A percentile compares a stretch with the other conserved stretches of the same genome.
These are phyloP conservation scores for Anastatus disparis DNA, from an alignment of 1,140 invertebrate genomes.

Conservation along the genomic window DNA sequence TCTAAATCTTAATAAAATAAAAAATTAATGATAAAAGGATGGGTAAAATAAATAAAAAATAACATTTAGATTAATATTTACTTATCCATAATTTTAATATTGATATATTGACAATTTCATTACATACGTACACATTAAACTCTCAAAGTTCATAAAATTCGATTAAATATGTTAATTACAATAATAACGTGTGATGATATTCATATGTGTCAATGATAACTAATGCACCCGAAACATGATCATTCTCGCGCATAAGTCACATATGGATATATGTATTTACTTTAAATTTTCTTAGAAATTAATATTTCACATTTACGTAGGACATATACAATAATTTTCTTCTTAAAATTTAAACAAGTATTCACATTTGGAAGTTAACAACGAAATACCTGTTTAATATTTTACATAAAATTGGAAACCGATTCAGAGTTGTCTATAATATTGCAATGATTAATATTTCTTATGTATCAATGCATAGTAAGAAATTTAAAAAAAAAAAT, in stretches of 20 bases:
- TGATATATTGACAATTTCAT: slow-evolving; percentile 46
- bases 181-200: slow-evolving; percentile 28
- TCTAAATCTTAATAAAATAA: background rate
- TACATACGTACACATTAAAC: slow-evolving; percentile 46
- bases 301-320: background rate
- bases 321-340: slow-evolving; percentile 16
- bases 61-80: background rate
- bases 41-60: background rate
- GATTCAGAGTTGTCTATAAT: background rate
- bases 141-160: slow-evolving; percentile 39
- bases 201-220: slow-evolving; percentile 30
- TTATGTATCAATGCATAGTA: background rate
- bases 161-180: slow-evolving; percentile 38
- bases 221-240: slow-evolving; percentile 23
- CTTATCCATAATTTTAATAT: slow-evolving; percentile 33
- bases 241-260: slow-evolving; percentile 27
- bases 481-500: background rate
- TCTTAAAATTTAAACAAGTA: slow-evolving; percentile 10
- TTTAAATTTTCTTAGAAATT: background rate
- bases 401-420: no score
- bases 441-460: slow-evolving; percentile 11
- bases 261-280: slow-evolving; percentile 4
- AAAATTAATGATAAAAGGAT: background rate
- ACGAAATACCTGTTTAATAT: background rate
- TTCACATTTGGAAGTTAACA: slow-evolving; percentile 1